Evolutionary conservation across 1,140 invertebrate species (phyloP), one percentile per base, ranked within the genome.

Genomic region (Papilio glaucus): DNA sequence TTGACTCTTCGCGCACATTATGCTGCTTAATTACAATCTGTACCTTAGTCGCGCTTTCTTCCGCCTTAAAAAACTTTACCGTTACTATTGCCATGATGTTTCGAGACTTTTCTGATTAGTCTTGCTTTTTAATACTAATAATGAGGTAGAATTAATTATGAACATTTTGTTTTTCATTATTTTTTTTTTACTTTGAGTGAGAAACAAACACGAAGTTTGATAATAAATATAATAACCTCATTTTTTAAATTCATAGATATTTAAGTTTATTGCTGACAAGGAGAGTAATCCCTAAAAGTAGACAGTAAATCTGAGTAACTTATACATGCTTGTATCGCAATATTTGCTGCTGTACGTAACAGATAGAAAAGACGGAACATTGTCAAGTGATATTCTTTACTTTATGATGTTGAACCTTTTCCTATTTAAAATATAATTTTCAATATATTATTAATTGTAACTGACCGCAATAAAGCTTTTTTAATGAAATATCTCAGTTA

Each of bases 41-140:
- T 80, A 78, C 76, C 69, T 76, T 77, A 76, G 81, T 78, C 78
- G 88, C 83, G 85, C 83, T 87, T 86, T 87, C 83, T 79, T 83
- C 62, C 74, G 42, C 72, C 69, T 77, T 76, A 41, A 60, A 49
- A 62, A n/a, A 67, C 62, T 39, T 67, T 42, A n/a, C 33, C 62
- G 62, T 39, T 21, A 39, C 29, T 37, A 37, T 45, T 18, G n/a
- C 42, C 15, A 21, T 24, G 9, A 24, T 18, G 42, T 57, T 21
- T 57, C 9, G 12, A 57, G 9, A 13, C 9, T 24, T 57, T 24
- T 9, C 49, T 24, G 49, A 65, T 65, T 65, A 39, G 29, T 24
- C n/a, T 24, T 39, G 62, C 62, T 65, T 38, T 63, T 39, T 39
- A 53, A 24, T 53, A 10, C 1, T 53, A 21, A 21, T 24, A 10